Base-by-base conservation (phyloP, 2,888 invertebrate genomes). In the Dendrolimus houi region DNA sequence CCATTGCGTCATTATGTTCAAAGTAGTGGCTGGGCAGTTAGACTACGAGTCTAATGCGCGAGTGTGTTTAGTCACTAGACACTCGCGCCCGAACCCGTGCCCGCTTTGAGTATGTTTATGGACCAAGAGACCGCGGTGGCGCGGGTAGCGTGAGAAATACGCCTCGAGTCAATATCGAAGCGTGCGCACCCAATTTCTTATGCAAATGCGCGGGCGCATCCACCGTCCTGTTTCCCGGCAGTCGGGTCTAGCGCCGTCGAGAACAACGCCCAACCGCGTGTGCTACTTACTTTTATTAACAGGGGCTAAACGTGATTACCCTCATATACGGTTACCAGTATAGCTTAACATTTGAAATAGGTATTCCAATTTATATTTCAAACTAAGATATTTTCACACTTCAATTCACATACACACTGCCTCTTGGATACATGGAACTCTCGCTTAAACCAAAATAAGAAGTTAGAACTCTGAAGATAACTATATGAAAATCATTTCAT, bases 131-230 rank as follows among this genome's bases (percentile, higher is more conserved):
- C 68, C 69, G 69, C 71, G 62, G 69, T 68, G 68, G 61, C 59
- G 75, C 70, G 75, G 68, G 80, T 78, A 84, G 83, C 86, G 86
- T 87, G 87, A 87, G 87, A 88, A 86, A 81, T 77, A 70, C 80
- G 75, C 79, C 74, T 70, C 71, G 73, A 77, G 80, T 75, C 76
- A 72, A 72, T 73, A 76, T 74, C 74, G 74, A 71, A 81, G 83
- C 89, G 89, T 89, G 89, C 83, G 81, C 79, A 77, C 82, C 89
- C 89, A 87, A 88, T 86, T 87, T 77, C 74, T 79, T 83, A 89
- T 89, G 88, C 87, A 83, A 89, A 89, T 89, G 77, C 64, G 67
- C 72, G 13, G 13, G 53, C 52, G 41, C 29, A 53, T 54, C 13
- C 54, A 54, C 54, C 54, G 54, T 40, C 47, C 54, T 54, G 52